These are phyloP conservation scores for Daphoenositta chrysoptera DNA, from an alignment of 2,113 vertebrate genomes.

Conservation along the genomic window DNA sequence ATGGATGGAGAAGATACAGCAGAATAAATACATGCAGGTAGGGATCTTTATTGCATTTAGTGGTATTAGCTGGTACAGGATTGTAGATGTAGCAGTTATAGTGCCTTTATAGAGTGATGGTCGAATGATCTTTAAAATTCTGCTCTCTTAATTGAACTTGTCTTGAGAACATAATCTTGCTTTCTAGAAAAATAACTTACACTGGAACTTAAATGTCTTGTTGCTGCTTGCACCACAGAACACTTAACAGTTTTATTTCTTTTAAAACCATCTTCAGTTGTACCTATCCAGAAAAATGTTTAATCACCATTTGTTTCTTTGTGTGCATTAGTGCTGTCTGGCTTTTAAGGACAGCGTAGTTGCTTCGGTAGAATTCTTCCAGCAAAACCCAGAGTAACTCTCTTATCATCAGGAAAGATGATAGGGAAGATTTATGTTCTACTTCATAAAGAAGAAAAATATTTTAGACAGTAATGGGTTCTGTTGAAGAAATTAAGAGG, in stretches of 20 bases:
- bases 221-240: not conserved
- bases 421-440: not conserved
- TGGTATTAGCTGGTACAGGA: not conserved
- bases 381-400: not conserved
- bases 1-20: not conserved
- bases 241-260: not conserved
- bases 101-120: not conserved
- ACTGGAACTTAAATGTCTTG: not conserved
- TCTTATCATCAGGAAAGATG: not conserved
- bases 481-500: not conserved
- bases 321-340: not conserved
- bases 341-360: not conserved
- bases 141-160: not conserved
- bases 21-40: not conserved
- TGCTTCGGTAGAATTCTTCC: not conserved
- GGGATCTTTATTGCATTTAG: not conserved
- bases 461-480: not conserved
- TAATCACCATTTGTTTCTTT: not conserved
- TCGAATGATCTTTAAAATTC: not conserved
- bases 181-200: not conserved
- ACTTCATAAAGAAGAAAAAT: not conserved
- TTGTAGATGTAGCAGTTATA: not conserved
- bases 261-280: not conserved
- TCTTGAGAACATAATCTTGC: not conserved
- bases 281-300: not conserved